Percentiles rank a stretch among this genome's conserved stretches.
These are phyloP conservation scores for Poeciliopsis prolifica DNA, from an alignment of 2,113 vertebrate genomes.

Conservation along the genomic window DNA sequence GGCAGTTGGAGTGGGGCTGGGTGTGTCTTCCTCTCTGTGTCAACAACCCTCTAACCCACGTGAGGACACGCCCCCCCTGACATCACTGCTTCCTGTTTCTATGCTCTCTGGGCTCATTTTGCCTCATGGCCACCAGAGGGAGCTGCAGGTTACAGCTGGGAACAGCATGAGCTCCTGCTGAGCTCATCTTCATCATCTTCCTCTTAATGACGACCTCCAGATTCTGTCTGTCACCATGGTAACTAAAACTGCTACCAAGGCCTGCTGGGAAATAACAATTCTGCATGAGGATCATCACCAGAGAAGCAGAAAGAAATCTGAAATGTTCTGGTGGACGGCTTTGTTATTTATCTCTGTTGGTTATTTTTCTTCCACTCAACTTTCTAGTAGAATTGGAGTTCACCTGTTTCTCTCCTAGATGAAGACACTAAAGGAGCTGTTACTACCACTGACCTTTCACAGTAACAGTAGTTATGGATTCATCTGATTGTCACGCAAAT, in stretches of 20 bases:
- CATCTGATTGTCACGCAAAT: no score
- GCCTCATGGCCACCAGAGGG: conserved; percentile 46
- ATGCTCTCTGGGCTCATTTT: conserved; percentile 1
- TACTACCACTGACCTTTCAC: no score
- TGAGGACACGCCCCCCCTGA: conserved; percentile 53
- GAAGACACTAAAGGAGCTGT: no score
- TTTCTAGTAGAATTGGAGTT: neutral
- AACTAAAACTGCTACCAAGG: no score
- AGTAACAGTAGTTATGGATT: no score
- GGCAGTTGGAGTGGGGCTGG: conserved; percentile 55
- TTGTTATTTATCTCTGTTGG: neutral
- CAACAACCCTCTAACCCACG: conserved; percentile 45
- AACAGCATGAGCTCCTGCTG: no score
- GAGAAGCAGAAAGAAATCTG: neutral
- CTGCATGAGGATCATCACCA: no score
- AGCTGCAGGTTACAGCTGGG: conserved; percentile 23
- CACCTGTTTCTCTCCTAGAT: no score
- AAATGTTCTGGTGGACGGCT: neutral
- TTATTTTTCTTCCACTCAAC: neutral
- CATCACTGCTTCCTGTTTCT: neutral
- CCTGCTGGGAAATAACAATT: no score
- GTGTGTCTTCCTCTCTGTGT: conserved; percentile 62
- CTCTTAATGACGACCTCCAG: no score
- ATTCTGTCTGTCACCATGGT: no score
- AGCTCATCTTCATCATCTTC: no score